Evolutionary conservation across 2,113 vertebrate species (phyloP), one percentile per base, ranked within the genome.

Genomic region (Stigmatopora argus): DNA sequence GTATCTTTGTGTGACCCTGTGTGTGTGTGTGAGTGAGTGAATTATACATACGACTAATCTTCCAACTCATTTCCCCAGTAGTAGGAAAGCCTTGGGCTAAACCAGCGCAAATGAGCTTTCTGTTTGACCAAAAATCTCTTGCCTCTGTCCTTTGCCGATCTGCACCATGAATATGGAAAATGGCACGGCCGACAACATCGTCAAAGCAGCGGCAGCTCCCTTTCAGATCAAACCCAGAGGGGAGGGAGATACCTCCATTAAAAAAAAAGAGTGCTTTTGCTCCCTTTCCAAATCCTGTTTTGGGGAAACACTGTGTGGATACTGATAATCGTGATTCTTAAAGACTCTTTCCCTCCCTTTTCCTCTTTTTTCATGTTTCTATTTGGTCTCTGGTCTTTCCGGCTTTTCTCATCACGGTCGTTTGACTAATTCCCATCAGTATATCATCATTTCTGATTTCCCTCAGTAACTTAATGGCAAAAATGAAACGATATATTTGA

Each of bases 31-130:
- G 64, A 56, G 75, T 74, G 81, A 82, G 77, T 86, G 72, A 88
- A 88, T 86, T 90, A 88, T 89, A 87, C 84, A 87, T 85, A 83
- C 75, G 44, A 82, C 87, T 87, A 85, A 85, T 88, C 82, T 84
- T 85, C 76, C 84, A 82, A 78, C 80, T 90, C 81, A 86, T 89
- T 88, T 87, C 83, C 80, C 80, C 77, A 71, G 79, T 72, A 82
- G 82, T 80, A 81, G 69, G 85, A 87, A 82, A 84, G 79, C 86
- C 87, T 77, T 70, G 38, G 84, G 89, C 81, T 87, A 83, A 85
- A 89, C 78, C 81, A 81, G 80, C 73, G 67, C 85, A 88, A 89
- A 89, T 88, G 84, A 85, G 86, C 85, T 89, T 88, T 85, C 84
- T 88, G 88, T 89, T 87, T 89, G 86, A 88, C 88, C 86, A 88